Conservation (phyloP, 2,888 invertebrate genomes). For the Drosophila ustulata region DNA sequence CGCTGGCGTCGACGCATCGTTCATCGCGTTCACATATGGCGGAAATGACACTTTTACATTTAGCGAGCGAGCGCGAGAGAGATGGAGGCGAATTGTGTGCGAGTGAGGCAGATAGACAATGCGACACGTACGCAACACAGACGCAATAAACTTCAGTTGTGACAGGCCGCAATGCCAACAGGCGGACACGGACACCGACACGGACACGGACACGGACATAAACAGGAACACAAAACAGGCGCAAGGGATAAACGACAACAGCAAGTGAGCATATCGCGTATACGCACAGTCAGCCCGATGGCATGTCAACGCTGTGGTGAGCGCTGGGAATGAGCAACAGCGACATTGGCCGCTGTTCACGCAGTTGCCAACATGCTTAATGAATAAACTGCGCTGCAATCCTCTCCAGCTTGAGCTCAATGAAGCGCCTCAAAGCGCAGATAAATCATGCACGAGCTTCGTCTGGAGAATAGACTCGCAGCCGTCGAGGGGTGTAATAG, state of each 20-base stretch:
- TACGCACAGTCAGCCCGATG: constrained; percentile 46
- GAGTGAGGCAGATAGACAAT: constrained; percentile 12
- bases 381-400: constrained; percentile 62
- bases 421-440: constrained; percentile 12
- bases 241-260: constrained; percentile 14
- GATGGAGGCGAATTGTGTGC: background rate
- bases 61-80: constrained; percentile 28
- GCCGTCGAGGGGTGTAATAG: background rate
- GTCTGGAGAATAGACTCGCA: background rate
- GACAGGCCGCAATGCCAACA: constrained; percentile 82
- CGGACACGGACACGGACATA: constrained; percentile 48
- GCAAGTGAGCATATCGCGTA: constrained; percentile 11
- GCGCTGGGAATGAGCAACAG: constrained; percentile 39
- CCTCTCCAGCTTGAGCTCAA: constrained; percentile 9
- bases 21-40: constrained; percentile 82
- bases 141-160: constrained; percentile 84
- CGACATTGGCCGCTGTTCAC: constrained; percentile 19
- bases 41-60: constrained; percentile 80
- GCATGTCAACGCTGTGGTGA: constrained; percentile 75
- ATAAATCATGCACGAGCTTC: constrained; percentile 11
- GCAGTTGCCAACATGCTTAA: constrained; percentile 40
- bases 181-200: constrained; percentile 48
- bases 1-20: constrained; percentile 69
- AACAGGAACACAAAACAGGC: constrained; percentile 56
- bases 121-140: constrained; percentile 71